Evolutionary conservation across 2,797 vertebrate genomes (phyloP).

Genomic region (Sebastes hubbsi): DNA sequence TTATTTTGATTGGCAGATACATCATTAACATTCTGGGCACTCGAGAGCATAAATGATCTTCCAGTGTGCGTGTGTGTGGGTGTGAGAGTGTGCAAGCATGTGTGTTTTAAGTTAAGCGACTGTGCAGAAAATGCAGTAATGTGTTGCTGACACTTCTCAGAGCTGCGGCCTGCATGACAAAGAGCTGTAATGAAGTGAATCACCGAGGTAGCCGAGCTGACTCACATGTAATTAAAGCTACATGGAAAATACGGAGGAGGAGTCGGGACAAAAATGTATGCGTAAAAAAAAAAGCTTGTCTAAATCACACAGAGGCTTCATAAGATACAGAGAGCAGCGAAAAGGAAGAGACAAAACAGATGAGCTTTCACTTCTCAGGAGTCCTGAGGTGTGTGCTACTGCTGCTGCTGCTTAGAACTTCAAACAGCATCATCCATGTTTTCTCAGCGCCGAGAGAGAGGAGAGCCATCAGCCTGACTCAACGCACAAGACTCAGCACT

Average conservation of each 20-base stretch:
- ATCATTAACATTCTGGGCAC: slow-evolving; percentile 55
- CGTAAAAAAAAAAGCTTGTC: background rate
- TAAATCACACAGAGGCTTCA: background rate
- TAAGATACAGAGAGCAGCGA: background rate
- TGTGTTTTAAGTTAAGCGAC: slow-evolving; percentile 40
- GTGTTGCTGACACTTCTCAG: slow-evolving; percentile 42
- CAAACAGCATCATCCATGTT: slow-evolving; percentile 3
- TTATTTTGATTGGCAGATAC: slow-evolving; percentile 52
- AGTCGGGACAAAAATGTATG: background rate
- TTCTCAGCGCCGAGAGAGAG: background rate
- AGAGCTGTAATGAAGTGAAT: slow-evolving; percentile 60
- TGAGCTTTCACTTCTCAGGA: slow-evolving; percentile 4
- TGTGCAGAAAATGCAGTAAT: slow-evolving; percentile 48
- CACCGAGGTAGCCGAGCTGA: slow-evolving; percentile 62
- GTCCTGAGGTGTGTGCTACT: background rate
- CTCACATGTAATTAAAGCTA: slow-evolving; percentile 70
- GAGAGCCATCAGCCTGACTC: background rate
- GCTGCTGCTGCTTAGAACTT: slow-evolving; percentile 9
- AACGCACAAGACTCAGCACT: background rate
- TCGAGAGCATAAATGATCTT: slow-evolving; percentile 21
- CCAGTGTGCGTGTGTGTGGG: slow-evolving; percentile 14
- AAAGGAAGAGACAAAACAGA: background rate
- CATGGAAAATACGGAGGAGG: slow-evolving; percentile 43
- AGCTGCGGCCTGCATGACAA: slow-evolving; percentile 46
- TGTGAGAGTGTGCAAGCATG: background rate